Base-by-base conservation (phyloP, 2,113 vertebrate genomes). In the Morone saxatilis region DNA sequence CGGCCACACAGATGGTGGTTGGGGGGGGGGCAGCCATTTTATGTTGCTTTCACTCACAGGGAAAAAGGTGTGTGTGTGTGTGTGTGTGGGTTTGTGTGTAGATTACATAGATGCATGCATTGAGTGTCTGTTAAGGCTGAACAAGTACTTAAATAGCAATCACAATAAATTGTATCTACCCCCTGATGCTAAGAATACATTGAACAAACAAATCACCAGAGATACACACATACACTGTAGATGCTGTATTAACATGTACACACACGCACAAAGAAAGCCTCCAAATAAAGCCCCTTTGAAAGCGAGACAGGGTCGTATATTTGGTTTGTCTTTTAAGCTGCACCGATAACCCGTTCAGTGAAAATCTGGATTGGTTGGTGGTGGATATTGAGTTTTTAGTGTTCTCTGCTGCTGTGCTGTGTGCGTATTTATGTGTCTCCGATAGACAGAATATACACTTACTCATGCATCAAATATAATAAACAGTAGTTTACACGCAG, bases 1-100 rank as follows among this genome's bases (percentile, higher is more conserved):
- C 85, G 88, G 93, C 91, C 91, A 89, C 91, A 89, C 91, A 92
- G 87, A 93, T 84, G 73, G 22, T 13, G 70, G 79, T 66, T 47
- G 65, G 22, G 75, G 80, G 22, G 75, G 80, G 40, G 63, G 73
- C 65, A 71, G 87, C 51, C 79, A 89, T 88, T 91, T 92, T 85
- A 87, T 88, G 89, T 76, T 85, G 85, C 86, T 88, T 93, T 90
- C 78, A 88, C 86, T 91, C 82, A 85, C 81, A 81, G 74, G 80
- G 80, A 87, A 63, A 66, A 73, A 70, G 38, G 74, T 89, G 81
- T 83, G 76, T 84, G 57, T 71, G 66, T 70, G 51, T 56, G 45
- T 80, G 78, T 78, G 67, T 38, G 79, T 2, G 56, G 45, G 56
- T 59, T 65, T 81, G 78, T 53, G 38, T 69, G 51, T 60, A 31